Evolutionary conservation across 2,113 vertebrate species (phyloP), one percentile per base, ranked within the genome.

Genomic region (Spheniscus mendiculus): DNA sequence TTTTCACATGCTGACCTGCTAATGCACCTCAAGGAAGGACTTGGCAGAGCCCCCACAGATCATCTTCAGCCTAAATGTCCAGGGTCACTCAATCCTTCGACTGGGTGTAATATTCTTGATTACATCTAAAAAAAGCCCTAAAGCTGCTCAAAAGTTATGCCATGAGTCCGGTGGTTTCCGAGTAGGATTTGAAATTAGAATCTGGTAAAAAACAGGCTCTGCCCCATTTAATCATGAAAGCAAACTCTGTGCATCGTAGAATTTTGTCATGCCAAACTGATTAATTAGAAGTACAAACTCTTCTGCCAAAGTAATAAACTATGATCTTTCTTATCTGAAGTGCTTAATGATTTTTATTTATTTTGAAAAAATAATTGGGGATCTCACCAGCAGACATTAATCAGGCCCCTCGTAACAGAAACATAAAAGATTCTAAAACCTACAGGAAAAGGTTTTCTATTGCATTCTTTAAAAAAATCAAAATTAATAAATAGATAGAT

Each of bases 1-100:
- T 40, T 62, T 45, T 4, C 15, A 76, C 15, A 1, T 63, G 86
- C 92, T 96, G 95, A 95, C 89, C 92, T 94, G 92, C 6, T 1
- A 58, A 29, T 61, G 87, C 73, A 87, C 34, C 81, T 96, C 87
- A 82, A 79, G 74, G 77, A 94, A 95, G 77, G 73, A 96, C 70
- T 56, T 87, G 77, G 78, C 81, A 96, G 81, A 94, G 66, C 45
- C 89, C 91, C 55, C 91, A 81, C 2, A n/a, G 13, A 82, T 71
- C 92, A 86, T 90, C 94, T 96, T 95, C 92, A 94, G 93, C 80
- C 95, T 89, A 90, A 90, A 86, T 0, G 18, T 89, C 95, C 94
- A 66, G 26, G 49, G 22, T 30, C 78, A 65, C 62, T 95, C 77
- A 95, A 9, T 93, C 58, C 81, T 94, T 65, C 32, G 0, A 82